phyloP scores from a whole-genome alignment of 1,140 invertebrate genomes.

The Trachymyrmex septentrionalis region DNA sequence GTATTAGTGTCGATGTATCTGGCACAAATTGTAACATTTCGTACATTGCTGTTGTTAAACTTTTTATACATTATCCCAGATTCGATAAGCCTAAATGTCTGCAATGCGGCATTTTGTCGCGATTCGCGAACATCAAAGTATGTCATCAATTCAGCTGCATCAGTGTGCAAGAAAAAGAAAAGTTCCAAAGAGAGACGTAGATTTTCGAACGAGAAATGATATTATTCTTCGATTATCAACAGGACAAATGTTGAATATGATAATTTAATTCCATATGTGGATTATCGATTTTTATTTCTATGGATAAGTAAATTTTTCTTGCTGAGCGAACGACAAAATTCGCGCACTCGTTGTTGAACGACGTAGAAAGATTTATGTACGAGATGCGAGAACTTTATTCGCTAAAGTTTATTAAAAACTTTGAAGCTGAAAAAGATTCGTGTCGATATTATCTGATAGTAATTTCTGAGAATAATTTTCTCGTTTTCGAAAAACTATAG shows the following conservation, averaged over 20 bases:
- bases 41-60: neutral
- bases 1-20: neutral
- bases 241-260: neutral
- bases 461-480: neutral
- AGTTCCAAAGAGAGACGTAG: neutral
- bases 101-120: constrained; percentile 53
- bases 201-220: neutral
- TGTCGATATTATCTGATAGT: neutral
- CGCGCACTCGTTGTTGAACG: neutral
- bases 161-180: neutral
- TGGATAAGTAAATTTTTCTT: neutral
- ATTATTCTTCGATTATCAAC: neutral
- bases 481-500: neutral
- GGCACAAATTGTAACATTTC: neutral
- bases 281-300: too few species aligned
- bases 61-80: constrained; percentile 19
- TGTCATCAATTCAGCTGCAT: neutral
- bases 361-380: neutral
- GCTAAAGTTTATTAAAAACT: neutral
- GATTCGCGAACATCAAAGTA: constrained; percentile 14
- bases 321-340: neutral
- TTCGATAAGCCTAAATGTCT: constrained; percentile 43
- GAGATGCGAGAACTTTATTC: neutral
- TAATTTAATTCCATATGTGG: neutral
- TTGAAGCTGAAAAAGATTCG: neutral